Evolutionary conservation across 2,888 invertebrate genomes (phyloP).

Genomic region (Pediacus dermestoides): DNA sequence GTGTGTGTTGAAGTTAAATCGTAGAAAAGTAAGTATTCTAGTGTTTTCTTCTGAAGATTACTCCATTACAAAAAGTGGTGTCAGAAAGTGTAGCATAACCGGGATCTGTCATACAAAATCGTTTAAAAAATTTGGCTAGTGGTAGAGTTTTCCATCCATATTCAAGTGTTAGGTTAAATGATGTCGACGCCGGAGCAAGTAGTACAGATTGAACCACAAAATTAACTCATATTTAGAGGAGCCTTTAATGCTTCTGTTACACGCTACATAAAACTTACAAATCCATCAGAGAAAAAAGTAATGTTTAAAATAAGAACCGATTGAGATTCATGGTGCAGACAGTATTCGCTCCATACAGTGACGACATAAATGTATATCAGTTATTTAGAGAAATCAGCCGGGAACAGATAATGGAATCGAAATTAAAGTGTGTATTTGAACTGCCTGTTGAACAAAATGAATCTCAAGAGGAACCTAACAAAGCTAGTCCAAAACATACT

Average conservation of each 20-base stretch:
- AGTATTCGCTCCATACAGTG: slow-evolving; percentile 75
- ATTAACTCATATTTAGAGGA: slow-evolving; percentile 89
- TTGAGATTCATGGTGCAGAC: slow-evolving; percentile 99
- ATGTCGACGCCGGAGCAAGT: slow-evolving; percentile 74
- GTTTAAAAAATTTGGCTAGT: slow-evolving; percentile 36
- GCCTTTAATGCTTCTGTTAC: slow-evolving; percentile 80
- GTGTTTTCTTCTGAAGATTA: too few species aligned
- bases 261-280: slow-evolving; percentile 83
- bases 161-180: slow-evolving; percentile 43
- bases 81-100: slow-evolving; percentile 45
- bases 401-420: slow-evolving; percentile 90
- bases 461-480: slow-evolving; percentile 35
- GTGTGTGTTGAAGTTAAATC: too few species aligned
- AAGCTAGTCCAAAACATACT: slow-evolving; percentile 38
- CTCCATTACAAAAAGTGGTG: too few species aligned
- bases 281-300: slow-evolving; percentile 81
- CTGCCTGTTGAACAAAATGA: slow-evolving; percentile 54
- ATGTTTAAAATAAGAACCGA: slow-evolving; percentile 97
- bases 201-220: slow-evolving; percentile 81
- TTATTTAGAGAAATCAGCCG: slow-evolving; percentile 83
- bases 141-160: slow-evolving; percentile 29
- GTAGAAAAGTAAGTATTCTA: too few species aligned
- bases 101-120: slow-evolving; percentile 44
- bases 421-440: slow-evolving; percentile 95
- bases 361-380: slow-evolving; percentile 59